Base-by-base conservation (phyloP, 2,888 invertebrate species). In the Oligia fasciuncula region DNA sequence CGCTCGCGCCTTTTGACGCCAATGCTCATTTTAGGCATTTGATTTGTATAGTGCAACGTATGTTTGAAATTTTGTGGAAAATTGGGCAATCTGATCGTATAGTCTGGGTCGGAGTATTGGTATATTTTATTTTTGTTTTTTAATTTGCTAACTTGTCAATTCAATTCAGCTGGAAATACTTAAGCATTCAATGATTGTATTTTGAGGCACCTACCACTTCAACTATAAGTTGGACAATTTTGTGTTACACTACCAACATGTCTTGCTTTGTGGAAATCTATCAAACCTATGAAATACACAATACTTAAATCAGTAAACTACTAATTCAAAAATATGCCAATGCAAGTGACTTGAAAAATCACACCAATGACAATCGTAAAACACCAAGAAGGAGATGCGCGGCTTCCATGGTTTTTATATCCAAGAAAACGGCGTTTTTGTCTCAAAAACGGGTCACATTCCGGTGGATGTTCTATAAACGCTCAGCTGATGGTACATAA, bases 401-500 rank as follows among this genome's bases (percentile, higher is more conserved):
- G 13, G 62, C 40, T 62, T 63, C 69, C 49, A 65, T 79, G 68
- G 67, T 73, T 80, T 86, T 81, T 86, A 85, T 80, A 68, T 23
- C 63, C 4, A 68, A 77, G 78, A 72, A 83, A 81, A 79, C 62
- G 49, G 62, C 51, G 75, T 72, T 82, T 85, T 84, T 88, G 88
- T 87, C 73, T 85, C 73, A 81, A 79, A 88, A 84, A 79, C 86
- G 81, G 82, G 72, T 77, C 80, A 77, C 82, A 86, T 90, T 84
- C 62, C 70, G 57, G 73, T 87, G 78, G 79, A 84, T 89, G 88
- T 84, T 77, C 88, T 81, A 88, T 89, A 91, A 91, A 90, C 89
- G 90, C 83, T 88, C 83, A 86, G 88, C 86, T 90, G 90, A 93
- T 92, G 91, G 91, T 87, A 91, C 92, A 91, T 94, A 94, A 94